phyloP scores from a whole-genome alignment of 2,113 vertebrate species.

The Protobothrops flavoviridis region DNA sequence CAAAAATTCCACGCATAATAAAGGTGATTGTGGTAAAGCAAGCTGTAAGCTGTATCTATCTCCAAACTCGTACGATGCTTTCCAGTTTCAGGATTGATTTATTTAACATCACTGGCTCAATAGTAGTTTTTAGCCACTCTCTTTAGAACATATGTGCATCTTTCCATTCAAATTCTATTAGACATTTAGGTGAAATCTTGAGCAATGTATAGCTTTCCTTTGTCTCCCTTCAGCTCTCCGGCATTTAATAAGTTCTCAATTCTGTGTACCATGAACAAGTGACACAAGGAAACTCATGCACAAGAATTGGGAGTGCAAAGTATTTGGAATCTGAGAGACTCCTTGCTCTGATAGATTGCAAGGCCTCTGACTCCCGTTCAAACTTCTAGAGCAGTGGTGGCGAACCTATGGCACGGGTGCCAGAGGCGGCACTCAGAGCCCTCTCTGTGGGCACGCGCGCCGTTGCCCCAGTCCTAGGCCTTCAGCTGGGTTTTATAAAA shows the following conservation, averaged over 20 bases:
- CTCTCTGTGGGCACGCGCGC: no score
- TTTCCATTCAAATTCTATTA: slow-evolving; percentile 44
- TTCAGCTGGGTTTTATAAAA: no score
- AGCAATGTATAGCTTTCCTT: slow-evolving; percentile 24
- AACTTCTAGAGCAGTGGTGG: slow-evolving; percentile 14
- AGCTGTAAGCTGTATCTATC: neutral
- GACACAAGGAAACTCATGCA: slow-evolving; percentile 57
- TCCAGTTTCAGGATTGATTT: neutral
- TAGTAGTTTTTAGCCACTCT: slow-evolving; percentile 8
- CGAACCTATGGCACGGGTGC: no score
- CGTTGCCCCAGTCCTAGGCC: no score
- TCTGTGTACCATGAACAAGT: slow-evolving; percentile 53
- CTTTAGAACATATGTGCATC: neutral
- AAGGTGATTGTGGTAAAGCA: neutral
- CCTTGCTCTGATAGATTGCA: slow-evolving; percentile 28
- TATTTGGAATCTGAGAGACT: slow-evolving; percentile 38
- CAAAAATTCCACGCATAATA: neutral
- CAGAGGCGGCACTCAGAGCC: no score
- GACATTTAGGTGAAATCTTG: slow-evolving; percentile 36
- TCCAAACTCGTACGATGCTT: neutral
- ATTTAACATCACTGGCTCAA: slow-evolving; percentile 17
- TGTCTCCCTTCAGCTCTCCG: neutral
- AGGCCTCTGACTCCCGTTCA: slow-evolving; percentile 35
- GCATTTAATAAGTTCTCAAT: slow-evolving; percentile 42
- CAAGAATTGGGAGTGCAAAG: slow-evolving; percentile 54